Percentiles rank a stretch among this genome's conserved stretches.
Conservation (phyloP, 2,797 vertebrate genomes). For the Cichlasoma orientale region DNA sequence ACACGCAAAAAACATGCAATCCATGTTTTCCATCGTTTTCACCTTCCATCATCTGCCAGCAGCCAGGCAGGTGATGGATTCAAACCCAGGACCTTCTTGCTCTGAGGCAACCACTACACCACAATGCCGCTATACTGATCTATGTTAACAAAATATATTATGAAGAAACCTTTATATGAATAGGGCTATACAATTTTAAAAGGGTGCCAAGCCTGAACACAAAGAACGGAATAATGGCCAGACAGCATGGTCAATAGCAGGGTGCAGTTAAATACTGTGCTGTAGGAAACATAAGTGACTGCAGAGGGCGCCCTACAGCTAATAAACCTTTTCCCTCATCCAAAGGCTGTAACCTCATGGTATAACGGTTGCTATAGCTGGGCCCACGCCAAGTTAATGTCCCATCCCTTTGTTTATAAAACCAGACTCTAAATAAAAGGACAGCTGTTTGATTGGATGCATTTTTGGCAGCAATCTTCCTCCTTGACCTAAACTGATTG, state of each 20-base stretch:
- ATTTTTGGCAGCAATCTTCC: slow-evolving; percentile 9
- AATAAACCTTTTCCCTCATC: background rate
- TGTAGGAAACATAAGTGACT: background rate
- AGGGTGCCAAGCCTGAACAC: background rate
- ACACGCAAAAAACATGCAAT: no score
- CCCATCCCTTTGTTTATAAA: background rate
- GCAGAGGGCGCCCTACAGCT: slow-evolving; percentile 6
- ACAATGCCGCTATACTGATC: no score
- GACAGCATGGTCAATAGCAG: background rate
- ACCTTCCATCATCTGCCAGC: no score
- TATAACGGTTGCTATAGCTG: background rate
- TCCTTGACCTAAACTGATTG: background rate
- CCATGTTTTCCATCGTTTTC: no score
- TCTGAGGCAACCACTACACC: no score
- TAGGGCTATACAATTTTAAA: background rate
- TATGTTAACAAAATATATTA: no score
- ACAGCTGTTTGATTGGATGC: slow-evolving; percentile 9
- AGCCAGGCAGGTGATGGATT: no score
- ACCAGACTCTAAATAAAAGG: background rate
- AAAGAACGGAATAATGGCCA: background rate
- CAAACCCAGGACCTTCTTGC: no score
- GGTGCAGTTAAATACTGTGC: background rate
- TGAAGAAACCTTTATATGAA: background rate
- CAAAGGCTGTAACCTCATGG: background rate
- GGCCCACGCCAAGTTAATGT: background rate